Percentiles rank a stretch among this genome's conserved stretches.
These are phyloP conservation scores for Zelleria hepariella DNA, from an alignment of 2,888 invertebrate genomes.

Conservation along the genomic window DNA sequence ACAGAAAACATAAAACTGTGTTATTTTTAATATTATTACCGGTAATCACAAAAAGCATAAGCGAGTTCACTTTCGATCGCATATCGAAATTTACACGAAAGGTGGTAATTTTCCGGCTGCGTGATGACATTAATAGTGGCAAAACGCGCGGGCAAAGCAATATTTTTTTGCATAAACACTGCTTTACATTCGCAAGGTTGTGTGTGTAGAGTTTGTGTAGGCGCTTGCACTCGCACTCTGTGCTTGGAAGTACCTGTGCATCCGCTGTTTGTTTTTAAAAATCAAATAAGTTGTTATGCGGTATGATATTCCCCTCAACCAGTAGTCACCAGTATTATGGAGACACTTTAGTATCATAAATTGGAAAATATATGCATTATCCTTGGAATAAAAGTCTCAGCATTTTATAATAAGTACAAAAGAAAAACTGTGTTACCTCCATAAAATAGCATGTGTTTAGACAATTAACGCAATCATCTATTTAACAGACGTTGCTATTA, in stretches of 20 bases:
- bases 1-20: constrained; percentile 31
- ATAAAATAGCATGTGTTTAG: neutral
- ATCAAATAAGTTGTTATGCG: neutral
- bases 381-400: neutral
- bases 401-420: too few relatives aligned
- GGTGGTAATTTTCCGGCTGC: constrained; percentile 60
- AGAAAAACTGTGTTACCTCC: neutral
- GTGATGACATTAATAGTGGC: constrained; percentile 59
- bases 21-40: constrained; percentile 32
- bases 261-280: constrained; percentile 14
- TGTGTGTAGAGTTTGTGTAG: constrained; percentile 2
- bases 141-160: constrained; percentile 37
- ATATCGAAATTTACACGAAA: constrained; percentile 61
- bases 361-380: neutral
- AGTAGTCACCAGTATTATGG: neutral
- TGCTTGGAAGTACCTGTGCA: constrained; percentile 29
- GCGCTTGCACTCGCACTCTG: neutral
- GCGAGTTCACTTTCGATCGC: constrained; percentile 48
- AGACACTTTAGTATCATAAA: neutral
- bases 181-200: constrained; percentile 36
- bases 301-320: neutral
- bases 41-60: constrained; percentile 24
- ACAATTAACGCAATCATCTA: neutral
- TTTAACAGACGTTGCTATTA: neutral
- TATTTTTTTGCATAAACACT: constrained; percentile 48